Conservation (phyloP, 2,797 vertebrate genomes). For the Melanotaenia maccullochi region DNA sequence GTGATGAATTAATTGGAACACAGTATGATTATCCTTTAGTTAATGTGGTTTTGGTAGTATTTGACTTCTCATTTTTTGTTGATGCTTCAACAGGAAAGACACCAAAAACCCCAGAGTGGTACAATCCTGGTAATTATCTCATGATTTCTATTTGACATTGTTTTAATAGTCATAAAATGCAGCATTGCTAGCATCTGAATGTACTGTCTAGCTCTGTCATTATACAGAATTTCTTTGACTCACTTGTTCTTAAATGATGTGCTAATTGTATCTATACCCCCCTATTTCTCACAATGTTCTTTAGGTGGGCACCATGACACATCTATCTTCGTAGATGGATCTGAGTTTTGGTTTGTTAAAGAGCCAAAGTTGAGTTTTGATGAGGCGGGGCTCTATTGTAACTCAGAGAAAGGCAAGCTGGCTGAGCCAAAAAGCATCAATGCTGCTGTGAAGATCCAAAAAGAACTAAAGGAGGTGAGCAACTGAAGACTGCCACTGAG, state of each 20-base stretch:
- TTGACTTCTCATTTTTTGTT: conserved; percentile 31
- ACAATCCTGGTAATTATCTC: conserved; percentile 89
- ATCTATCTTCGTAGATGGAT: conserved; percentile 86
- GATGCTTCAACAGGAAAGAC: conserved; percentile 81
- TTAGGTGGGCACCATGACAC: conserved; percentile 83
- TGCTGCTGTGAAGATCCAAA: conserved; percentile 78
- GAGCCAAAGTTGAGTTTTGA: conserved; percentile 83
- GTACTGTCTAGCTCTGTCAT: neutral
- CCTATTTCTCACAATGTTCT: conserved; percentile 7
- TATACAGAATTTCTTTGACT: neutral
- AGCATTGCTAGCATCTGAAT: neutral
- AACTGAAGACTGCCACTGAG: neutral
- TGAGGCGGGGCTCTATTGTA: conserved; percentile 89
- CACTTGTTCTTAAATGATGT: neutral
- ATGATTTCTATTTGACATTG: neutral
- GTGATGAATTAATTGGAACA: neutral
- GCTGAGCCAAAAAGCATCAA: conserved; percentile 78
- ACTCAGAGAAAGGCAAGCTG: conserved; percentile 85
- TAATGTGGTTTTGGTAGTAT: conserved; percentile 1
- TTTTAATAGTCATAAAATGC: too few relatives aligned
- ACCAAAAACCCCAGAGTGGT: conserved; percentile 91
- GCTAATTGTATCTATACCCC: neutral
- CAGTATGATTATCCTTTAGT: neutral
- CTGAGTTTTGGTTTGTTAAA: conserved; percentile 93
- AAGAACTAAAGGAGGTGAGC: conserved; percentile 56